These are phyloP conservation scores for Nasonovia ribisnigri DNA, from an alignment of 2,888 invertebrate genomes.

Conservation along the genomic window DNA sequence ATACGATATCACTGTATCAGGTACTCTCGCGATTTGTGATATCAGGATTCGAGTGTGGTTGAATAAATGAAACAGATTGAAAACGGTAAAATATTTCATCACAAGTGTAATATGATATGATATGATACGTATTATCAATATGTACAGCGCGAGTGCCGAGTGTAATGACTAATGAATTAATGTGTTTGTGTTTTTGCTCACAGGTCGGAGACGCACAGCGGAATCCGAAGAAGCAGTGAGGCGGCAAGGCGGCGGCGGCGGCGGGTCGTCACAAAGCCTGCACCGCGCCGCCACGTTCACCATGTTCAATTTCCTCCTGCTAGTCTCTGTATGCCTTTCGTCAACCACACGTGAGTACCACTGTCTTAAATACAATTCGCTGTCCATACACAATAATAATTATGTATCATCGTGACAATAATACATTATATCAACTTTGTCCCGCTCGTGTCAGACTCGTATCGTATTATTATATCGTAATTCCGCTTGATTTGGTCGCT, in stretches of 20 bases:
- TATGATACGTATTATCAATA: too few species aligned
- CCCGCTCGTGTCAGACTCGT: background rate
- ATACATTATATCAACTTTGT: background rate
- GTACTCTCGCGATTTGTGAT: too few species aligned
- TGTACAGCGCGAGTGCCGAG: background rate
- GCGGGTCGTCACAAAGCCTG: slow-evolving; percentile 64
- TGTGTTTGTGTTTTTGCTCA: background rate
- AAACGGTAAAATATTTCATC: background rate
- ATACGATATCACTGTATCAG: too few species aligned
- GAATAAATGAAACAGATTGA: too few species aligned
- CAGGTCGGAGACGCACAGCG: slow-evolving; percentile 57
- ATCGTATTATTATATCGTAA: background rate
- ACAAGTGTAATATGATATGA: too few species aligned
- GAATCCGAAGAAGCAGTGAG: slow-evolving; percentile 61
- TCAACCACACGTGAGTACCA: slow-evolving; percentile 63
- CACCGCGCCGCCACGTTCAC: slow-evolving; percentile 64
- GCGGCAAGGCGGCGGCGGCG: slow-evolving; percentile 62
- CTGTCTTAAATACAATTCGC: background rate
- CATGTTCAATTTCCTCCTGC: slow-evolving; percentile 64
- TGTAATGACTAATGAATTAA: slow-evolving; percentile 9
- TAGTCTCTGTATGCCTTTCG: slow-evolving; percentile 64
- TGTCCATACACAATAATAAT: background rate
- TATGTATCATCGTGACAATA: background rate
- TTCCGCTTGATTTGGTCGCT: background rate
- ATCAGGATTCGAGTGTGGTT: too few species aligned